Evolutionary conservation across 2,113 vertebrate genomes (phyloP).

Genomic region (Regulus satrapa): DNA sequence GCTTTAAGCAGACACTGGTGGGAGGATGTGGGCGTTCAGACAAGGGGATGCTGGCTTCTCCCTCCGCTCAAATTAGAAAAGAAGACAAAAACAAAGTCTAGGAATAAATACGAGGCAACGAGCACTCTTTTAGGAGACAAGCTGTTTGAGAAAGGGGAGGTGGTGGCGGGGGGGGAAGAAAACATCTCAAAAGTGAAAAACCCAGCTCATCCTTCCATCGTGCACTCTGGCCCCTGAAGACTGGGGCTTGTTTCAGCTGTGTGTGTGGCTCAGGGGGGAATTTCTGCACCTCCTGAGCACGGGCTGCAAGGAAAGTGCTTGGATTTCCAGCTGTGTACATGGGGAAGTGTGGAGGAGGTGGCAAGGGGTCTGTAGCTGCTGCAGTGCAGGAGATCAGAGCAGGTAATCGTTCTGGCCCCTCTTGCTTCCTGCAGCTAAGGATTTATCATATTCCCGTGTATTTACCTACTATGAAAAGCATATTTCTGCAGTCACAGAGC

Average conservation of each 20-base stretch:
- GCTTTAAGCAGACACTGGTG: constrained; percentile 43
- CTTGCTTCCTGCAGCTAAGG: background rate
- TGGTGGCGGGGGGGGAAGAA: background rate
- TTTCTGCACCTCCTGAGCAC: background rate
- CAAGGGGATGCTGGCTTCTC: constrained; percentile 50
- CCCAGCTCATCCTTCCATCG: background rate
- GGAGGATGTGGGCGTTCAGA: constrained; percentile 29
- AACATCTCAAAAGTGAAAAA: background rate
- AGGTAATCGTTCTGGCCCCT: background rate
- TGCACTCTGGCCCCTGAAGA: background rate
- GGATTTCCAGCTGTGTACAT: background rate
- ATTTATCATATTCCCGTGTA: background rate
- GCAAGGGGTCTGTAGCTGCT: background rate
- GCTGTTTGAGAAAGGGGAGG: background rate
- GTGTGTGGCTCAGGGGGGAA: background rate
- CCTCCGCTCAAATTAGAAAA: background rate
- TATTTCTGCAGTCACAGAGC: constrained; percentile 22
- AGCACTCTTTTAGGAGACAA: background rate
- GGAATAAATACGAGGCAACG: background rate
- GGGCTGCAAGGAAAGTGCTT: background rate
- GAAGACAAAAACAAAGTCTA: constrained; percentile 11
- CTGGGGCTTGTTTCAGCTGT: background rate
- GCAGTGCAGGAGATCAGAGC: background rate
- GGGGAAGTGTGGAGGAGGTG: background rate
- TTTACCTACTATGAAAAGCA: background rate